These are phyloP conservation scores for Wiebesia pumilae DNA, from an alignment of 1,140 invertebrate genomes.

Conservation along the genomic window DNA sequence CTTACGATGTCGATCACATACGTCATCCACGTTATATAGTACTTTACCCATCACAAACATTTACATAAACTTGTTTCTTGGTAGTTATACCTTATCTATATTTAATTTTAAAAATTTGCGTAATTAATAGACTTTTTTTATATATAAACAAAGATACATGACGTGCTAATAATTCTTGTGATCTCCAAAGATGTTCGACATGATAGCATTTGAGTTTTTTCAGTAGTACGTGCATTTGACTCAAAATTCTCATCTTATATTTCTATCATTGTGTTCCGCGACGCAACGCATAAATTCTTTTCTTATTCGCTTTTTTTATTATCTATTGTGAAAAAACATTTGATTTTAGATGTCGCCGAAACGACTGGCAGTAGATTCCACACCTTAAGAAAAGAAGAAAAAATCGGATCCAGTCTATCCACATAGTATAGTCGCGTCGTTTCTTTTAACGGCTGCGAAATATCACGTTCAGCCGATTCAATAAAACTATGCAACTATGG, in stretches of 20 bases:
- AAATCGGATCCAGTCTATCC: constrained; percentile 49
- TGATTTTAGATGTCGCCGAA: constrained; percentile 60
- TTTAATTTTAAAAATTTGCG: constrained; percentile 27
- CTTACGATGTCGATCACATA: not conserved
- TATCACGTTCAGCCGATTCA: constrained; percentile 35
- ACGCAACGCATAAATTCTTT: constrained; percentile 31
- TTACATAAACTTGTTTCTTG: constrained; percentile 6
- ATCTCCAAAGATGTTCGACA: constrained; percentile 29
- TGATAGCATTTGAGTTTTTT: constrained; percentile 33
- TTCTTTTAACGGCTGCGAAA: constrained; percentile 33
- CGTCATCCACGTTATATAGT: not conserved
- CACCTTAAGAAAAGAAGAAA: constrained; percentile 52
- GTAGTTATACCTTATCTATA: not conserved
- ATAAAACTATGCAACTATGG: constrained; percentile 49
- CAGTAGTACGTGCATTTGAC: constrained; percentile 37
- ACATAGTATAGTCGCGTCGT: constrained; percentile 20
- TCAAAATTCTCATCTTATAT: constrained; percentile 41
- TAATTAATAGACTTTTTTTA: constrained; percentile 31
- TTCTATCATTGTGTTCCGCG: constrained; percentile 28
- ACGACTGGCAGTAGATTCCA: constrained; percentile 67
- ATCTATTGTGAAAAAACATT: constrained; percentile 54
- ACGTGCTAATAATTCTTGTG: constrained; percentile 21
- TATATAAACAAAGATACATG: constrained; percentile 32
- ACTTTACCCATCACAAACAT: not conserved
- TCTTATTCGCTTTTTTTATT: constrained; percentile 34